Evolutionary conservation across 64 coral and sea anemone genomes (phyloP).

Genomic region (Montipora sp.): DNA sequence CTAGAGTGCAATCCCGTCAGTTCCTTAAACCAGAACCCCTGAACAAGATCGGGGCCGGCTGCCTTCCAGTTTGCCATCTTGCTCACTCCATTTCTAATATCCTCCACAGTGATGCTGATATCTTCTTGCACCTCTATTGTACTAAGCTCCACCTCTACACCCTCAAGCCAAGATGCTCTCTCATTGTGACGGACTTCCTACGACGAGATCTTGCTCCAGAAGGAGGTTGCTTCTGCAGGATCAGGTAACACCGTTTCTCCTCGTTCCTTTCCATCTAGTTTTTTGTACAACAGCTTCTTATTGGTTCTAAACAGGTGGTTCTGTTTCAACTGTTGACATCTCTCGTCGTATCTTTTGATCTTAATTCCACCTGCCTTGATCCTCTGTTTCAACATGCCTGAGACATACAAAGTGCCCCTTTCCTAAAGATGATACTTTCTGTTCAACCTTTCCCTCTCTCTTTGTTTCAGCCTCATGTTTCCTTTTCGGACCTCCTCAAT

Average conservation of each 20-base stretch:
- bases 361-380: too few species aligned
- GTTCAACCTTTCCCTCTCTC: slow-evolving; percentile 12
- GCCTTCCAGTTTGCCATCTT: too few species aligned
- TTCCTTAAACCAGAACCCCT: too few species aligned
- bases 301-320: slow-evolving; percentile 2
- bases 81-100: too few species aligned
- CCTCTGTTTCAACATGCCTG: too few species aligned
- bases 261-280: slow-evolving; percentile 7
- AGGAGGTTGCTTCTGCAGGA: too few species aligned
- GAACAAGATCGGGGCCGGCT: too few species aligned
- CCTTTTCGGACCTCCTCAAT: too few species aligned
- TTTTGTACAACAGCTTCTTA: neutral
- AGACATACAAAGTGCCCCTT: slow-evolving; percentile 7
- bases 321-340: slow-evolving; percentile 3
- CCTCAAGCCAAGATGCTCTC: slow-evolving; percentile 10
- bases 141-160: neutral
- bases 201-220: neutral
- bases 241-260: neutral
- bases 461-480: neutral
- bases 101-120: too few species aligned
- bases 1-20: too few species aligned
- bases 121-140: too few species aligned
- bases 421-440: slow-evolving; percentile 11
- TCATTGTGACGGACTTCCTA: neutral
- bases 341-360: neutral